Conservation (phyloP, 2,113 vertebrate species). For the Silurus glanis region DNA sequence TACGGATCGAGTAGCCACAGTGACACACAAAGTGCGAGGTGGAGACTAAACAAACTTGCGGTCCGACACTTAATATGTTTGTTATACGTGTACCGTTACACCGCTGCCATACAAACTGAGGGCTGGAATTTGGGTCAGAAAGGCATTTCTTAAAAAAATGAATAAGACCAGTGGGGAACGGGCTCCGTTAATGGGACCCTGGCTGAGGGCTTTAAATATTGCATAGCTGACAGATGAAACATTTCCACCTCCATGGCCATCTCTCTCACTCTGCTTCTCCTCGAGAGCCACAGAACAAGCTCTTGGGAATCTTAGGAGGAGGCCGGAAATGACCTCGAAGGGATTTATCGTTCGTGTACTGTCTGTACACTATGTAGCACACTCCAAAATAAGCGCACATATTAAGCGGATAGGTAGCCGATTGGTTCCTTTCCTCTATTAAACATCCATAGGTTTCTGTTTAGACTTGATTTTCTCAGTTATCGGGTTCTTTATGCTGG, state of each 20-base stretch:
- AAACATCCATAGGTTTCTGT: too few relatives aligned
- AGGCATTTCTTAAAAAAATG: constrained; percentile 34
- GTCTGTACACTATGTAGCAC: background rate
- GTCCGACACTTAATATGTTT: too few relatives aligned
- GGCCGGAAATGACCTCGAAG: background rate
- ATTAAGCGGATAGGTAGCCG: too few relatives aligned
- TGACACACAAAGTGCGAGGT: too few relatives aligned
- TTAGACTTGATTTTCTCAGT: too few relatives aligned
- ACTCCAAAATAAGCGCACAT: background rate
- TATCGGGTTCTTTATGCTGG: too few relatives aligned
- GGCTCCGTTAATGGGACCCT: constrained; percentile 52
- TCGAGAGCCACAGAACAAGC: constrained; percentile 16
- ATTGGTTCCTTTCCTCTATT: too few relatives aligned
- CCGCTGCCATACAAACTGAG: background rate
- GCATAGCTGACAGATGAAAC: constrained; percentile 53
- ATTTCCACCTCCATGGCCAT: constrained; percentile 44
- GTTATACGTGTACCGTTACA: too few relatives aligned
- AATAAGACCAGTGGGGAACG: constrained; percentile 36
- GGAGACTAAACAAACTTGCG: too few relatives aligned
- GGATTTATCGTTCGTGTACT: background rate
- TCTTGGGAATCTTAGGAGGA: background rate
- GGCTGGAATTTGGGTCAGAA: constrained; percentile 46
- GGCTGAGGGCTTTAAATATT: constrained; percentile 55
- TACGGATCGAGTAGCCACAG: too few relatives aligned
- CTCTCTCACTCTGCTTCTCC: constrained; percentile 14